Percentiles rank a stretch among this genome's conserved stretches.
Evolutionary conservation across 2,888 invertebrate species (phyloP).

Genomic region (Torymus tubicola): DNA sequence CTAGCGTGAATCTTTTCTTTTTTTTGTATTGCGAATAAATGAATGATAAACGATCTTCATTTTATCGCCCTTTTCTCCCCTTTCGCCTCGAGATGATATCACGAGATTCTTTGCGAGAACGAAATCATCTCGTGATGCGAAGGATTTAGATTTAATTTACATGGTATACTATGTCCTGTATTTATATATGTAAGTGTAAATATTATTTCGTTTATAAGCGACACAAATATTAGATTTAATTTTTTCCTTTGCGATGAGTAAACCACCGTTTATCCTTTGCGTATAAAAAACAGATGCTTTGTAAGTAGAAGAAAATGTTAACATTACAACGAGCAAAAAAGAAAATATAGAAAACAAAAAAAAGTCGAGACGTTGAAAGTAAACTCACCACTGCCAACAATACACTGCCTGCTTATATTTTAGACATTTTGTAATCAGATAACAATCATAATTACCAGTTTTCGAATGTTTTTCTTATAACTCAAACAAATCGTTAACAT

Average conservation of each 20-base stretch:
- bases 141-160: slow-evolving; percentile 44
- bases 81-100: slow-evolving; percentile 46
- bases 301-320: slow-evolving; percentile 22
- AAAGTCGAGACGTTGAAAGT: not conserved
- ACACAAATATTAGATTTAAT: slow-evolving; percentile 38
- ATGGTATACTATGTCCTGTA: slow-evolving; percentile 48
- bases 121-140: slow-evolving; percentile 39
- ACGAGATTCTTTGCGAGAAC: slow-evolving; percentile 16
- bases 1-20: slow-evolving; percentile 16
- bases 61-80: slow-evolving; percentile 32
- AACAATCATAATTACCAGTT: not conserved
- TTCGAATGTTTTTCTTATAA: not conserved
- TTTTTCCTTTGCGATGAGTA: slow-evolving; percentile 39
- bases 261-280: slow-evolving; percentile 37
- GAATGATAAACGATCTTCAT: slow-evolving; percentile 32
- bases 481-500: slow-evolving; percentile 23
- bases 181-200: slow-evolving; percentile 57
- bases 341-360: slow-evolving; percentile 17
- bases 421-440: not conserved
- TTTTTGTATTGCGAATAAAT: slow-evolving; percentile 34
- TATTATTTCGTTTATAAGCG: slow-evolving; percentile 48
- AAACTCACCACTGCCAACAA: slow-evolving; percentile 49
- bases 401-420: slow-evolving; percentile 42
- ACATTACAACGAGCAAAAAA: not conserved
- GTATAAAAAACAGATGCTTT: not conserved